Conservation (phyloP, 2,797 vertebrate genomes). For the Danio tinwini region DNA sequence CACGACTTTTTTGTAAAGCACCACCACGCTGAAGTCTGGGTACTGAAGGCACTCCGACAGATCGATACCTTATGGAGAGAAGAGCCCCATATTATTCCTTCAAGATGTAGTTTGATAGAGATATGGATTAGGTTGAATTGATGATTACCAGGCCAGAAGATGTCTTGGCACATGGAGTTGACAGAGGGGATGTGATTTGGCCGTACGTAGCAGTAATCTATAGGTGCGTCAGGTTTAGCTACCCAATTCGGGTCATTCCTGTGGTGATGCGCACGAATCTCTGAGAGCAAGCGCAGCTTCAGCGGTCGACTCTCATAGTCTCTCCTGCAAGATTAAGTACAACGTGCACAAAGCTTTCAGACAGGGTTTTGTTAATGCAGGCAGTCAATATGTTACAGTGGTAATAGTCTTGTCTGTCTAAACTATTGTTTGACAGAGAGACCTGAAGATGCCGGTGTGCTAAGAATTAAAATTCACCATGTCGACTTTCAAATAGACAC, state of each 20-base stretch:
- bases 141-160: conserved; percentile 94
- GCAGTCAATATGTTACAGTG: neutral
- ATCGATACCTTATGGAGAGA: conserved; percentile 85
- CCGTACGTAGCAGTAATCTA: conserved; percentile 96
- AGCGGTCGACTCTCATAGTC: conserved; percentile 91
- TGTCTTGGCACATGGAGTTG: conserved; percentile 96
- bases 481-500: no score
- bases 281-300: conserved; percentile 86
- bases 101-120: neutral
- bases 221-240: conserved; percentile 82
- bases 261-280: conserved; percentile 84
- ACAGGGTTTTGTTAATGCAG: neutral
- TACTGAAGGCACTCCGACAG: conserved; percentile 96
- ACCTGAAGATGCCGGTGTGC: no score
- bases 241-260: conserved; percentile 81
- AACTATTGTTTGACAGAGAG: no score
- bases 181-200: conserved; percentile 95
- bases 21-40: conserved; percentile 97
- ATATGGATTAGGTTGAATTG: neutral
- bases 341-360: conserved; percentile 51
- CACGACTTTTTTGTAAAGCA: conserved; percentile 95
- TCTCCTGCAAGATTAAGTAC: conserved; percentile 77
- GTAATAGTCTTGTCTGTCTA: no score
- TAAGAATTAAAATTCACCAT: no score
- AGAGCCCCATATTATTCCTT: neutral